Percentiles rank a stretch among this genome's conserved stretches.
Conservation (phyloP, 2,888 invertebrate species). For the Idaea dimidiata region DNA sequence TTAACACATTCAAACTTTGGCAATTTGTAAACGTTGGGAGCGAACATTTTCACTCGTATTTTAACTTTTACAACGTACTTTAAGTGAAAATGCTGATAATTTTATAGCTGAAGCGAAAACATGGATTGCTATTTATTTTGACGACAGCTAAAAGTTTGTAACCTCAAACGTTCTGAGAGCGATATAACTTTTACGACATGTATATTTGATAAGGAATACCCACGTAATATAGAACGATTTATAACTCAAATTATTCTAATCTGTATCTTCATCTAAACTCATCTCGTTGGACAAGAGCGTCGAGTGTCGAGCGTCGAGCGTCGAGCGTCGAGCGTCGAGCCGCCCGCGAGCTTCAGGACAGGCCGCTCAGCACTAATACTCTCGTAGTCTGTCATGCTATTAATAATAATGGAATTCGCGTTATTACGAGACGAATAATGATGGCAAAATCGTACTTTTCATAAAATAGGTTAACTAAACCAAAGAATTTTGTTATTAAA, state of each 20-base stretch:
- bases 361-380: too few species aligned
- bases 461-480: neutral
- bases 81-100: neutral
- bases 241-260: neutral
- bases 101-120: neutral
- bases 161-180: neutral
- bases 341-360: too few species aligned
- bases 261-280: neutral
- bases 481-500: neutral
- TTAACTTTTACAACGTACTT: conserved; percentile 1
- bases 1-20: neutral
- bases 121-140: conserved; percentile 1
- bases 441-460: too few species aligned
- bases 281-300: neutral
- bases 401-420: too few species aligned
- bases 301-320: neutral
- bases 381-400: too few species aligned
- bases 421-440: too few species aligned
- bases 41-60: conserved; percentile 1
- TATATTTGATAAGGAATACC: neutral
- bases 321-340: neutral
- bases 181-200: neutral
- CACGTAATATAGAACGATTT: neutral
- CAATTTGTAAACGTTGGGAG: neutral
- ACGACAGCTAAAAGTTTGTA: neutral